Conservation (phyloP, 2,888 invertebrate species). For the Idaea straminata region DNA sequence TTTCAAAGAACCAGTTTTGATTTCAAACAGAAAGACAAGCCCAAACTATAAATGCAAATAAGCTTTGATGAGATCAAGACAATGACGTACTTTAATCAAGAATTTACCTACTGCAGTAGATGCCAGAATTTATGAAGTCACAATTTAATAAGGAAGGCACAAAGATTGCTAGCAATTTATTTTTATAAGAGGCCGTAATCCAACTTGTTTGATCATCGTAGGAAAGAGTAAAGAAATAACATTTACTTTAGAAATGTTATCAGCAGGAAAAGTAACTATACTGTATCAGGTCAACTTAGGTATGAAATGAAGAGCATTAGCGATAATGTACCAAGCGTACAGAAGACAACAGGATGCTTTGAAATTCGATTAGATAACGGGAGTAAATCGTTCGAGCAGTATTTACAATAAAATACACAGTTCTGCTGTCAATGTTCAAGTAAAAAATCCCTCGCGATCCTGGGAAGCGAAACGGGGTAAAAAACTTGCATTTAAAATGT, state of each 20-base stretch:
- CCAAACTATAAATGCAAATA: background rate
- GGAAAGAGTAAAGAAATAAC: slow-evolving; percentile 7
- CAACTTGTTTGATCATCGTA: background rate
- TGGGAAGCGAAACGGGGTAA: slow-evolving; percentile 64
- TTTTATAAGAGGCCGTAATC: background rate
- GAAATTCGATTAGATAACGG: slow-evolving; percentile 45
- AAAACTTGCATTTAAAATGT: slow-evolving; percentile 67
- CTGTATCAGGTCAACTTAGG: slow-evolving; percentile 9
- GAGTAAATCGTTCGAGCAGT: slow-evolving; percentile 36
- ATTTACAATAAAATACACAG: slow-evolving; percentile 58
- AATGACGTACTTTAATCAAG: background rate
- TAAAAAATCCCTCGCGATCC: slow-evolving; percentile 59
- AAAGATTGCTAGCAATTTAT: background rate
- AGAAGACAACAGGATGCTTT: slow-evolving; percentile 15
- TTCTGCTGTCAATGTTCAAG: slow-evolving; percentile 47
- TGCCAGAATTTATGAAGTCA: background rate
- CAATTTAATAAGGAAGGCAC: background rate
- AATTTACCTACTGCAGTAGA: background rate
- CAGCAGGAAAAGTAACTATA: slow-evolving; percentile 17
- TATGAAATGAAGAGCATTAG: background rate
- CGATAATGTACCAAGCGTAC: slow-evolving; percentile 2
- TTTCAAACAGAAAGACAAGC: background rate
- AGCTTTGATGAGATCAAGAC: background rate
- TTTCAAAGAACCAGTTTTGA: background rate
- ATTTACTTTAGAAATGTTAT: slow-evolving; percentile 10